These are phyloP conservation scores for Champsocephalus esox DNA, from an alignment of 2,797 vertebrate genomes.

Conservation along the genomic window DNA sequence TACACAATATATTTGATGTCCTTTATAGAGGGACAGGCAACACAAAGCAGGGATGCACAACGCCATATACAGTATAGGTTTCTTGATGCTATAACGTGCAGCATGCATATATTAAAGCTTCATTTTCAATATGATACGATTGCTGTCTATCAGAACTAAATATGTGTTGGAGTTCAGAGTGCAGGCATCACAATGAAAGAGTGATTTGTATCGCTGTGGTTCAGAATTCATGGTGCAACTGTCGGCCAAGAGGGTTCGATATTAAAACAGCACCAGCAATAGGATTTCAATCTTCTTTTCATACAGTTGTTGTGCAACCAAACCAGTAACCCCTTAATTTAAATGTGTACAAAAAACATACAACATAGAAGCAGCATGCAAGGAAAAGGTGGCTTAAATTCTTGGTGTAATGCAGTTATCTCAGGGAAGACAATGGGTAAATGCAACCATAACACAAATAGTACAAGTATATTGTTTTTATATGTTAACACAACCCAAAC, in stretches of 20 bases:
- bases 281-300: slow-evolving; percentile 16
- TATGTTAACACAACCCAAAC: slow-evolving; percentile 3
- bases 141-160: slow-evolving; percentile 37
- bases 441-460: background rate
- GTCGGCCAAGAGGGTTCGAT: slow-evolving; percentile 12
- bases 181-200: slow-evolving; percentile 37
- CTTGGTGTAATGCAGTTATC: slow-evolving; percentile 23
- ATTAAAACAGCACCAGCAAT: slow-evolving; percentile 46
- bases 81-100: slow-evolving; percentile 39
- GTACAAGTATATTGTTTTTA: slow-evolving; percentile 15
- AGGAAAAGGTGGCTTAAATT: slow-evolving; percentile 17
- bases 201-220: slow-evolving; percentile 30
- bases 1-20: slow-evolving; percentile 12
- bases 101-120: slow-evolving; percentile 48
- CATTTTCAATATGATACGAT: slow-evolving; percentile 27
- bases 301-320: slow-evolving; percentile 14
- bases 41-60: slow-evolving; percentile 28
- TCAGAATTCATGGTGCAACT: slow-evolving; percentile 32
- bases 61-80: slow-evolving; percentile 14
- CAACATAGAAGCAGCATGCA: slow-evolving; percentile 66
- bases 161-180: slow-evolving; percentile 31
- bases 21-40: slow-evolving; percentile 15
- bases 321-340: slow-evolving; percentile 13
- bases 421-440: slow-evolving; percentile 50
- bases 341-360: slow-evolving; percentile 49